These are phyloP conservation scores for Zoanthus gigantus DNA, from an alignment of 92 coral and sea anemone species.

Conservation along the genomic window DNA sequence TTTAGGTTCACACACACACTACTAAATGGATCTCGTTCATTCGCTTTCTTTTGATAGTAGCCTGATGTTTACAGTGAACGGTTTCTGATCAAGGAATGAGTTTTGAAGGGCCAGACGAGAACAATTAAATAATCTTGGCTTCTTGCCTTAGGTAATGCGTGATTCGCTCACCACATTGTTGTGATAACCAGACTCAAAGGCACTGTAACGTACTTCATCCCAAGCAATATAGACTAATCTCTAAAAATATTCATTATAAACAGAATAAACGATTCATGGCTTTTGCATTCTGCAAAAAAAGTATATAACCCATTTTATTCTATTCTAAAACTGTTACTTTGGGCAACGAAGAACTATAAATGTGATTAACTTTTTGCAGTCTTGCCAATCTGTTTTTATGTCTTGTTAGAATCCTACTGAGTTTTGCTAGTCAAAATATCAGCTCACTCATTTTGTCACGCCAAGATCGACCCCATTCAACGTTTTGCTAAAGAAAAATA, in stretches of 20 bases:
- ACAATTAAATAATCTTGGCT: slow-evolving; percentile 29
- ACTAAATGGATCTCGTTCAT: neutral
- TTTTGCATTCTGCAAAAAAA: neutral
- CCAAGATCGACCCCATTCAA: neutral
- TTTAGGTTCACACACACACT: neutral
- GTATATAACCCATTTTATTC: neutral
- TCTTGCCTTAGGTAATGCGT: slow-evolving; percentile 47
- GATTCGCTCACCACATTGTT: slow-evolving; percentile 25
- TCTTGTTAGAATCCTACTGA: slow-evolving; percentile 16
- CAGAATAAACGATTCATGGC: neutral
- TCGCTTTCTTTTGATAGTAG: neutral
- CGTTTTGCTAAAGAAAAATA: neutral
- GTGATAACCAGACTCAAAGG: slow-evolving; percentile 35
- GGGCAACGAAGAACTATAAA: neutral
- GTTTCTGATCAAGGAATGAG: neutral
- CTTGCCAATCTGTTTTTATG: neutral
- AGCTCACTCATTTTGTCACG: slow-evolving; percentile 12
- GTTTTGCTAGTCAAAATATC: slow-evolving; percentile 15
- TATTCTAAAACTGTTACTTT: neutral
- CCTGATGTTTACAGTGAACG: neutral
- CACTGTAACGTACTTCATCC: slow-evolving; percentile 11
- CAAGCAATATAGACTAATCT: neutral
- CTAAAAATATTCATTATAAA: slow-evolving; percentile 14
- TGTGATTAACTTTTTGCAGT: neutral
- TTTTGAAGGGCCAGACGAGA: neutral